Evolutionary conservation across 2,888 invertebrate species (phyloP).

Genomic region (Machimus rusticus): DNA sequence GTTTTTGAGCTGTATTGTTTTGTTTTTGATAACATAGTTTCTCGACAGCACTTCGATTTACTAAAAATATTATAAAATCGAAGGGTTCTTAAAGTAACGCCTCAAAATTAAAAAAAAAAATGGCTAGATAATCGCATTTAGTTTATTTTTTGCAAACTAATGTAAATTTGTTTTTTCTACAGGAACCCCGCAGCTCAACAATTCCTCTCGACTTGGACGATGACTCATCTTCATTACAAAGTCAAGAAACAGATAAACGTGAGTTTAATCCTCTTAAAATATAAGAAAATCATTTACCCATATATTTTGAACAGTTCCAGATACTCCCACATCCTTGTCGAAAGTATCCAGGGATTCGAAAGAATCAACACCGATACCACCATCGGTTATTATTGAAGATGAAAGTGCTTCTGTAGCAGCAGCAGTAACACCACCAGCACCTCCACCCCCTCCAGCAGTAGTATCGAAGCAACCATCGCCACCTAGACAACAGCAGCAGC

Average conservation of each 20-base stretch:
- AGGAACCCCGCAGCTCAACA: slow-evolving; percentile 91
- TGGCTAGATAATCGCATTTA: neutral
- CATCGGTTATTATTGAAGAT: slow-evolving; percentile 55
- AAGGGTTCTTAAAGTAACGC: neutral
- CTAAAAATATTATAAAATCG: neutral
- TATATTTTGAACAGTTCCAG: slow-evolving; percentile 56
- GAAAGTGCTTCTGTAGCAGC: slow-evolving; percentile 42
- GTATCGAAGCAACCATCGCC: slow-evolving; percentile 49
- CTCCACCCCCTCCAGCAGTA: slow-evolving; percentile 50
- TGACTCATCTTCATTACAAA: slow-evolving; percentile 85
- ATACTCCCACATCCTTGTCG: slow-evolving; percentile 61
- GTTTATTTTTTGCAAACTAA: neutral
- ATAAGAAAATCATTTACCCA: neutral
- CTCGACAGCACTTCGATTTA: neutral
- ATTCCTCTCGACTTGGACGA: slow-evolving; percentile 91
- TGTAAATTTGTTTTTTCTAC: slow-evolving; percentile 54
- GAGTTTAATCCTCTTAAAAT: slow-evolving; percentile 47
- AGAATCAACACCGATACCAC: slow-evolving; percentile 59
- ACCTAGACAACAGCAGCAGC: slow-evolving; percentile 43
- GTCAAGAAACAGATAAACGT: slow-evolving; percentile 83
- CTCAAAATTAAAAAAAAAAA: neutral
- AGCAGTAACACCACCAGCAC: slow-evolving; percentile 47
- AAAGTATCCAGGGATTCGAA: slow-evolving; percentile 59
- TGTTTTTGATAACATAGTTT: slow-evolving; percentile 26
- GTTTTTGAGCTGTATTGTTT: neutral